Evolutionary conservation across 2,113 vertebrate species (phyloP).

Genomic region (Anhinga anhinga): DNA sequence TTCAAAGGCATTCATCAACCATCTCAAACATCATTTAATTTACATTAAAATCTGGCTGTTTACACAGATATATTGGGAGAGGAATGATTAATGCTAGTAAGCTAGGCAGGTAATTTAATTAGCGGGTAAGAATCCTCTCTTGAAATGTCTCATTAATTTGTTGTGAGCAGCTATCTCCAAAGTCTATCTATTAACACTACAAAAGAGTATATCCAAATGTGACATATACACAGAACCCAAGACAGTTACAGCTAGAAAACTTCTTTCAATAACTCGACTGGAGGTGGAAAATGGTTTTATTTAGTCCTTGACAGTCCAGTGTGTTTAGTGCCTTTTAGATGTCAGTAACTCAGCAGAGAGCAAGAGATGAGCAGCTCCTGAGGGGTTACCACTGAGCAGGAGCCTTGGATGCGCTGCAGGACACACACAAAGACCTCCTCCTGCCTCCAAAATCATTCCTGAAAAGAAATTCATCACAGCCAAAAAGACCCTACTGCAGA

Average conservation of each 20-base stretch:
- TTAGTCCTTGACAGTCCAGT: neutral
- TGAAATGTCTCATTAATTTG: constrained; percentile 37
- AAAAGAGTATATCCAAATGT: neutral
- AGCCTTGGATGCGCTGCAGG: neutral
- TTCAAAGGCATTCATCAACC: neutral
- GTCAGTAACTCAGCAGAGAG: neutral
- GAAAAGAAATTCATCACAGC: neutral
- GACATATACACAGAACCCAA: neutral
- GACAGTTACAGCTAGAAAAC: neutral
- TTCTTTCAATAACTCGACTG: neutral
- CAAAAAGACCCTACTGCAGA: neutral
- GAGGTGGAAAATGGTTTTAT: neutral
- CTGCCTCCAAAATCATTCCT: neutral
- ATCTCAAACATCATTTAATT: neutral
- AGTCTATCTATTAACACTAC: neutral
- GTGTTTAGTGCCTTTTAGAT: neutral
- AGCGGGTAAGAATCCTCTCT: constrained; percentile 19
- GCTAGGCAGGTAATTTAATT: constrained; percentile 58
- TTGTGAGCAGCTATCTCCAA: neutral
- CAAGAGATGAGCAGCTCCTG: neutral
- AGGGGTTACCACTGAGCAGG: neutral
- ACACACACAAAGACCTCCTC: neutral
- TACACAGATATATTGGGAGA: constrained; percentile 10
- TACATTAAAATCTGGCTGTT: neutral
- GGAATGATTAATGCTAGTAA: constrained; percentile 18